Evolutionary conservation across 2,113 vertebrate species (phyloP).

Genomic region (Microcebus lehilahytsara): DNA sequence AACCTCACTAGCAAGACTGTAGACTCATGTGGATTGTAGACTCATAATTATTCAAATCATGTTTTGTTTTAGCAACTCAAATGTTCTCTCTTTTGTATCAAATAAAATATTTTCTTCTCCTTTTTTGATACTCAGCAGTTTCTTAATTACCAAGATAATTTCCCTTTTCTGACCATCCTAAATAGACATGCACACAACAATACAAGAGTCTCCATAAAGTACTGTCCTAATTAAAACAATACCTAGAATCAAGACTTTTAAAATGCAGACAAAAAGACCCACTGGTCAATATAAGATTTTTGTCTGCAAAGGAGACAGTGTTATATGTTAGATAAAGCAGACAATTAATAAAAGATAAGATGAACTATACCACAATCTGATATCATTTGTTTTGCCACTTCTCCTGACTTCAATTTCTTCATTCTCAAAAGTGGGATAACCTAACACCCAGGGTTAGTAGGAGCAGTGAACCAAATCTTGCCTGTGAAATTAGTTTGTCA

Average conservation of each 20-base stretch:
- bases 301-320: not conserved
- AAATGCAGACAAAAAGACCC: not conserved
- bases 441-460: not conserved
- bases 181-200: not conserved
- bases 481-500: not conserved
- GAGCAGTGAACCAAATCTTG: not conserved
- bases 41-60: conserved; percentile 67
- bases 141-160: conserved; percentile 41
- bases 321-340: not conserved
- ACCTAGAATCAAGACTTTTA: not conserved
- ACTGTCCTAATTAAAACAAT: not conserved
- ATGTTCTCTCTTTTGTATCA: conserved; percentile 33
- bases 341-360: not conserved
- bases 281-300: not conserved
- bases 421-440: not conserved
- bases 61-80: conserved; percentile 48
- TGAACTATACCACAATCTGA: not conserved
- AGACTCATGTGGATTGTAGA: not conserved
- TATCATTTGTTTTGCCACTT: not conserved
- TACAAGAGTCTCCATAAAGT: not conserved
- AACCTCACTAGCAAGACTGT: conserved; percentile 35
- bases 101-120: conserved; percentile 63
- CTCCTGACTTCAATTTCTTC: not conserved
- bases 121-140: conserved; percentile 58
- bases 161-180: conserved; percentile 16